These are phyloP conservation scores for Spodoptera litura DNA, from an alignment of 1,140 invertebrate species.

Conservation along the genomic window DNA sequence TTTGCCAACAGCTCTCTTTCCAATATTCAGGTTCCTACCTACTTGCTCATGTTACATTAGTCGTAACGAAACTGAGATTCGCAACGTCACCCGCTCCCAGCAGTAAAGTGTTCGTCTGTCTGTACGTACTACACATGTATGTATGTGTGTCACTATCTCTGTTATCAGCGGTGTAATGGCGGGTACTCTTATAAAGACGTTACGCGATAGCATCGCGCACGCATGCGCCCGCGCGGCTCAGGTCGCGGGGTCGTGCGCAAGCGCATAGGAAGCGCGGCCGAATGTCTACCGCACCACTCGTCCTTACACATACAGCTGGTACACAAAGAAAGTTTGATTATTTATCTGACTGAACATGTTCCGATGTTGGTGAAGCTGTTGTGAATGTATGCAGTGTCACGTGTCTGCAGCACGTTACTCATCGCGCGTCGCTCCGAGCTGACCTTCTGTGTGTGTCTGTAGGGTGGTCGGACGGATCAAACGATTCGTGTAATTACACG, in stretches of 20 bases:
- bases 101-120: no score
- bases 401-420: background rate
- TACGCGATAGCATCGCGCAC: conserved; percentile 34
- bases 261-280: background rate
- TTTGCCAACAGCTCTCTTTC: no score
- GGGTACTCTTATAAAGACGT: conserved; percentile 33
- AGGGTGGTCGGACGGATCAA: background rate
- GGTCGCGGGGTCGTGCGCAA: conserved; percentile 18
- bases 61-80: no score
- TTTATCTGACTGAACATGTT: background rate
- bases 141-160: conserved; percentile 5
- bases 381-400: background rate
- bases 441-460: background rate
- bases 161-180: conserved; percentile 32
- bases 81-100: no score
- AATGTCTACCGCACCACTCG: background rate
- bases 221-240: conserved; percentile 30
- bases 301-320: no score
- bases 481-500: conserved; percentile 19
- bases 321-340: background rate
- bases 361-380: background rate
- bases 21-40: background rate
- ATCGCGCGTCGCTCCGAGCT: background rate
- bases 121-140: no score
- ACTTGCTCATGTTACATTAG: background rate